These are phyloP conservation scores for Antigone vipio DNA, from an alignment of 2,113 vertebrate genomes.

Conservation along the genomic window DNA sequence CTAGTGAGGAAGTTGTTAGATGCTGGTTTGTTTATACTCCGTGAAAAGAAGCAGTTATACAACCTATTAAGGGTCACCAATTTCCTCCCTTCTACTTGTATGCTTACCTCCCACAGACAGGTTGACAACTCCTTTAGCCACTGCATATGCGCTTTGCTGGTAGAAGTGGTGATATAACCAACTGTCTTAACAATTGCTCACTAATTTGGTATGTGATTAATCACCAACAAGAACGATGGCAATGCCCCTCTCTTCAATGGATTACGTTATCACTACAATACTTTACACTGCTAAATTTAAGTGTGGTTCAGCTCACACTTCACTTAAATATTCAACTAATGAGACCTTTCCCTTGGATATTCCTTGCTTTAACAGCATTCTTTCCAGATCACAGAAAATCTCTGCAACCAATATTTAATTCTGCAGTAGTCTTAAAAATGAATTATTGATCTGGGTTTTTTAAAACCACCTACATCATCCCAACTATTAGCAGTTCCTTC, in stretches of 20 bases:
- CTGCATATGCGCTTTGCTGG: neutral
- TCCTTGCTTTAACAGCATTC: neutral
- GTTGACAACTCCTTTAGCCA: neutral
- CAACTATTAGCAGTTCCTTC: neutral
- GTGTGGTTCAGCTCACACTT: slow-evolving; percentile 4
- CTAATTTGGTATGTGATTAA: slow-evolving; percentile 15
- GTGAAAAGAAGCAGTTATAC: neutral
- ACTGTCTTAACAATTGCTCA: neutral
- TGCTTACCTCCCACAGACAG: neutral
- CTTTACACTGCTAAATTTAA: neutral
- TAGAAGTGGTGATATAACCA: neutral
- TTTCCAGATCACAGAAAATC: neutral
- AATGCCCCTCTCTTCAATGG: neutral
- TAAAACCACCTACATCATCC: neutral
- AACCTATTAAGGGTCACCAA: neutral
- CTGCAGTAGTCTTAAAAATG: neutral
- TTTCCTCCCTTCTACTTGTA: neutral
- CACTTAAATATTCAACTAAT: slow-evolving; percentile 11
- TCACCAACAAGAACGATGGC: neutral
- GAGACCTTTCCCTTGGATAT: neutral
- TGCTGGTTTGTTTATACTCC: neutral
- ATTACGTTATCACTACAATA: neutral
- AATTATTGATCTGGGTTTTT: neutral
- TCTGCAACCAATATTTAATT: neutral
- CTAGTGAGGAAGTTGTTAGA: neutral